Conservation (phyloP, 2,113 vertebrate species). For the Istiophorus platypterus region DNA sequence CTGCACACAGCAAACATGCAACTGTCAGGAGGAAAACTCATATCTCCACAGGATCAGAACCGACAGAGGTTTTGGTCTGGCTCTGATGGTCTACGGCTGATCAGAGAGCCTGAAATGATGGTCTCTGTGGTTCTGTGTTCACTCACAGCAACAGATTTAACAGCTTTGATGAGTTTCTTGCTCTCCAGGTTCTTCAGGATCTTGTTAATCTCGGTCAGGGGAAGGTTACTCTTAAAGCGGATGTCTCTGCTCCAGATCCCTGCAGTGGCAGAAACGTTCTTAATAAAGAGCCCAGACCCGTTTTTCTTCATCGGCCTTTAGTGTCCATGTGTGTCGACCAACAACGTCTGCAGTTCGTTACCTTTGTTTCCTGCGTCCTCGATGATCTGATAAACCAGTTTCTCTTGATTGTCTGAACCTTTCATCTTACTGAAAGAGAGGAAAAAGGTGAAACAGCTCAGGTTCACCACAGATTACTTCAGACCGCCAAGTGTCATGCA, state of each 20-base stretch:
- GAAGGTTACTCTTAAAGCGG: slow-evolving; percentile 97
- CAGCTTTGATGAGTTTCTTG: slow-evolving; percentile 99
- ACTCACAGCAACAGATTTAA: slow-evolving; percentile 99
- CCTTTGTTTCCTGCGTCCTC: slow-evolving; percentile 99
- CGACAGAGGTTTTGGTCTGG: not conserved
- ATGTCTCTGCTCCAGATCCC: slow-evolving; percentile 99
- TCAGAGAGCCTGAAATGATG: no score
- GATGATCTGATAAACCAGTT: slow-evolving; percentile 98
- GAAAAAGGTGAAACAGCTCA: not conserved
- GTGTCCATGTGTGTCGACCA: no score
- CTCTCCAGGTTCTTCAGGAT: slow-evolving; percentile 99
- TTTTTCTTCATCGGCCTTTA: no score
- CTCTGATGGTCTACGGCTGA: not conserved
- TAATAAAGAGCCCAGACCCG: no score
- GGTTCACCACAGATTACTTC: not conserved
- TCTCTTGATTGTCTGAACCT: slow-evolving; percentile 98
- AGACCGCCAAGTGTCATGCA: no score
- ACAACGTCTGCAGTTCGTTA: slow-evolving; percentile 44
- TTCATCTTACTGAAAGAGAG: slow-evolving; percentile 94
- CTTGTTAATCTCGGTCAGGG: slow-evolving; percentile 98
- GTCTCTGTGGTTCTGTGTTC: no score
- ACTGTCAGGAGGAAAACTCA: not conserved
- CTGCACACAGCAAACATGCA: slow-evolving; percentile 74
- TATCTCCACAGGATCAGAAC: not conserved
- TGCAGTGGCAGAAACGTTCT: slow-evolving; percentile 58